phyloP scores from a whole-genome alignment of 2,888 invertebrate genomes.

The Sturmia bella region DNA sequence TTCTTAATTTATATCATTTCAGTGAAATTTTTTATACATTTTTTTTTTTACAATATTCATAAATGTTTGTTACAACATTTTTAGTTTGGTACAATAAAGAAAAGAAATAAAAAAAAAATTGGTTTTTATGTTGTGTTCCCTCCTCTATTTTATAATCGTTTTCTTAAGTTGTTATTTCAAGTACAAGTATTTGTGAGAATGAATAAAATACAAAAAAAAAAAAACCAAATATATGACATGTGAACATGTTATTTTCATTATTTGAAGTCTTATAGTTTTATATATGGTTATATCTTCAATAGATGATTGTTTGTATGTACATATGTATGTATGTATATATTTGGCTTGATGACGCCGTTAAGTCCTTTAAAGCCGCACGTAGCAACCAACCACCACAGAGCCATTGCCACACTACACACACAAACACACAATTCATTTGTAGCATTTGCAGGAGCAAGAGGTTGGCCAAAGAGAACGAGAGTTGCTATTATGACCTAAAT shows the following conservation, averaged over 20 bases:
- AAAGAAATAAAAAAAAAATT: not conserved
- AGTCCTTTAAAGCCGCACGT: slow-evolving; percentile 54
- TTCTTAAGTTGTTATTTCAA: slow-evolving; percentile 21
- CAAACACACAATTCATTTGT: too few species aligned
- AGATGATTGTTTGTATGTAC: too few species aligned
- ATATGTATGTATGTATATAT: slow-evolving; percentile 19
- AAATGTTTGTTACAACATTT: slow-evolving; percentile 5
- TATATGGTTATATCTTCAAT: not conserved
- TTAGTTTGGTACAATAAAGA: not conserved
- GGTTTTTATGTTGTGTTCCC: not conserved
- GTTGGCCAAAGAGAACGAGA: not conserved
- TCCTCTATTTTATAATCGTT: slow-evolving; percentile 11
- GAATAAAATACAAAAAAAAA: not conserved
- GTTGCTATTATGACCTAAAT: slow-evolving; percentile 58
- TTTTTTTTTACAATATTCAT: not conserved
- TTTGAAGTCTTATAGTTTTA: slow-evolving; percentile 53
- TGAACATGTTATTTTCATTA: slow-evolving; percentile 60
- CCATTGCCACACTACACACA: too few species aligned
- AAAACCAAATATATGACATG: slow-evolving; percentile 41
- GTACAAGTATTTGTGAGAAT: slow-evolving; percentile 14
- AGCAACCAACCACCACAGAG: slow-evolving; percentile 39
- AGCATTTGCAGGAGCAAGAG: not conserved
- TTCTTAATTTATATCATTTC: slow-evolving; percentile 14
- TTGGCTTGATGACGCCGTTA: slow-evolving; percentile 54
- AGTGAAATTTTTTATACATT: slow-evolving; percentile 1